phyloP scores from a whole-genome alignment of 2,797 vertebrate genomes.

The Pristis pectinata region DNA sequence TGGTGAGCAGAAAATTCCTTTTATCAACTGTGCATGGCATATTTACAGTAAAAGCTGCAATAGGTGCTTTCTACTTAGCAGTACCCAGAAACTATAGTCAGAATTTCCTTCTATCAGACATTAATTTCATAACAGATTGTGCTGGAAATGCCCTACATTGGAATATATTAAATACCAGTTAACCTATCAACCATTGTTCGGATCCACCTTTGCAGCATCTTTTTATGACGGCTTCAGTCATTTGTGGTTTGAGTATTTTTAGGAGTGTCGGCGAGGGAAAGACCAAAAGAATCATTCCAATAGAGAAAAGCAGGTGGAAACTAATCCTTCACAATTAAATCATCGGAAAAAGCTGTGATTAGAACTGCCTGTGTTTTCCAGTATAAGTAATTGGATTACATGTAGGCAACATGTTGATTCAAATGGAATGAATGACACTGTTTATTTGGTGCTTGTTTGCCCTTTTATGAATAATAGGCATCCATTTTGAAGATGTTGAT shows the following conservation, averaged over 20 bases:
- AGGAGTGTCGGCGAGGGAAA: neutral
- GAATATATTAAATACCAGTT: neutral
- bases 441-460: neutral
- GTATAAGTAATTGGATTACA: neutral
- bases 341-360: neutral
- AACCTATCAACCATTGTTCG: neutral
- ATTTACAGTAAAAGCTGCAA: neutral
- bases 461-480: neutral
- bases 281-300: neutral
- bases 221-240: neutral
- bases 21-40: neutral
- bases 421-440: neutral
- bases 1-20: neutral
- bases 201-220: neutral
- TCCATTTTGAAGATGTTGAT: neutral
- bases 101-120: conserved; percentile 8
- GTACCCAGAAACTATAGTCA: neutral
- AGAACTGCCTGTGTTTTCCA: neutral
- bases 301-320: neutral
- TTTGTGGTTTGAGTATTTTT: neutral
- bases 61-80: neutral
- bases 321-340: neutral
- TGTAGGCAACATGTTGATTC: neutral
- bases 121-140: neutral
- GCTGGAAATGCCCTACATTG: neutral